Evolutionary conservation across 2,888 invertebrate species (phyloP), one percentile per base, ranked within the genome.

Genomic region (Tethea ocularis): DNA sequence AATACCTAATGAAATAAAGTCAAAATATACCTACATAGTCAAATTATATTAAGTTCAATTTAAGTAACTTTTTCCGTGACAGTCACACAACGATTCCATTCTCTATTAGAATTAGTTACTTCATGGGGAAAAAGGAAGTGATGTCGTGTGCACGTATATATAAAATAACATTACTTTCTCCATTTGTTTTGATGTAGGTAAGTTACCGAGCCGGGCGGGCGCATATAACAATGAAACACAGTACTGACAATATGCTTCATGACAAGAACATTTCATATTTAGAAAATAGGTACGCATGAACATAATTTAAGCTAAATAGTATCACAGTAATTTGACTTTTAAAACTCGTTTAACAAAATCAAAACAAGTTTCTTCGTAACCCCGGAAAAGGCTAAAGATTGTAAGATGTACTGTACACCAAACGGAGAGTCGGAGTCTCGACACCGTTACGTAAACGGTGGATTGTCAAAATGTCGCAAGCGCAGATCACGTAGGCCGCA

Each of bases 401-500:
- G 52, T 66, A 66, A 66, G 68, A 71, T 68, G 68, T 61, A 62
- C 62, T 56, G 63, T 59, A 67, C 66, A 66, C 68, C 68, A 63
- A 70, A 66, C 68, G 51, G 61, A 67, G 65, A 67, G 33, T 33
- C 54, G 13, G 33, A 57, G 62, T 57, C 65, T 59, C 68, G 46
- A 59, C 66, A 75, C 72, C 74, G 76, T 87, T 87, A 86, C 82
- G 87, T 84, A 86, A 88, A 80, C 74, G 59, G 67, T 72, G 77
- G 83, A 86, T 87, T 87, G 87, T 86, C 87, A 82, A 88, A 88
- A 85, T 89, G 89, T 88, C 87, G 89, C 86, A 89, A 89, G 84
- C 80, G 74, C 75, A 75, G 83, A 85, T 83, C 87, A 84, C 83
- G 84, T 82, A 80, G 79, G 67, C 74, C 67, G 67, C 70, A 64